Evolutionary conservation across 2,797 vertebrate genomes (phyloP).

Genomic region (Peromyscus melanophrys): DNA sequence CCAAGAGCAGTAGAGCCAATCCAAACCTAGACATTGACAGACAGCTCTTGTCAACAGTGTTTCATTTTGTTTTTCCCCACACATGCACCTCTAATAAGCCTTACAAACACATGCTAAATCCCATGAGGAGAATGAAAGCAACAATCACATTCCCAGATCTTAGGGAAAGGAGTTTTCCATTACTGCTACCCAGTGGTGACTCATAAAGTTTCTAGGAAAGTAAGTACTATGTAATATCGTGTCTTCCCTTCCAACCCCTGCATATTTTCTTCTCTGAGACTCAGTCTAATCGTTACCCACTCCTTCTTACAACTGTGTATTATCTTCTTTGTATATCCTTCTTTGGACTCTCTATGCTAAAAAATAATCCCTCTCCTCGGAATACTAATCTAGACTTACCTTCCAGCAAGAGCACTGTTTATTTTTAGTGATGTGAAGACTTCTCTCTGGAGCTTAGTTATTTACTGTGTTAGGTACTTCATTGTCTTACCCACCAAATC

Average conservation of each 20-base stretch:
- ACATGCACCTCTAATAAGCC: constrained; percentile 78
- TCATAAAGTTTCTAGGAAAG: constrained; percentile 65
- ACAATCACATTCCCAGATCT: constrained; percentile 74
- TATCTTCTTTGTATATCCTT: constrained; percentile 13
- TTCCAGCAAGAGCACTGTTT: constrained; percentile 14
- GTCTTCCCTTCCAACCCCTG: constrained; percentile 25
- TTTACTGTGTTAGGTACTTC: neutral
- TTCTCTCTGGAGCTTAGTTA: neutral
- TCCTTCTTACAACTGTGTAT: neutral
- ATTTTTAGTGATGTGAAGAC: neutral
- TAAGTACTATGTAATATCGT: constrained; percentile 22
- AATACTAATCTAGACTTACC: constrained; percentile 3
- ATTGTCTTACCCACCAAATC: neutral
- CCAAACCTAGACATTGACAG: constrained; percentile 79
- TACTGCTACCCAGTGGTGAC: constrained; percentile 69
- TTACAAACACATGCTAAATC: constrained; percentile 79
- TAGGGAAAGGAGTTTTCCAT: constrained; percentile 70
- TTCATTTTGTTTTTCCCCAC: constrained; percentile 73
- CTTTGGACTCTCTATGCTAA: neutral
- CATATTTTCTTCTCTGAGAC: neutral
- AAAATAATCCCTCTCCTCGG: neutral
- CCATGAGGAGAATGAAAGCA: constrained; percentile 75
- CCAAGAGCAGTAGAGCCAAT: constrained; percentile 65
- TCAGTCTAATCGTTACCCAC: neutral
- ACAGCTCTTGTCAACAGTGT: constrained; percentile 81